Evolutionary conservation across 2,888 invertebrate species (phyloP).

Genomic region (Hydraecia micacea): DNA sequence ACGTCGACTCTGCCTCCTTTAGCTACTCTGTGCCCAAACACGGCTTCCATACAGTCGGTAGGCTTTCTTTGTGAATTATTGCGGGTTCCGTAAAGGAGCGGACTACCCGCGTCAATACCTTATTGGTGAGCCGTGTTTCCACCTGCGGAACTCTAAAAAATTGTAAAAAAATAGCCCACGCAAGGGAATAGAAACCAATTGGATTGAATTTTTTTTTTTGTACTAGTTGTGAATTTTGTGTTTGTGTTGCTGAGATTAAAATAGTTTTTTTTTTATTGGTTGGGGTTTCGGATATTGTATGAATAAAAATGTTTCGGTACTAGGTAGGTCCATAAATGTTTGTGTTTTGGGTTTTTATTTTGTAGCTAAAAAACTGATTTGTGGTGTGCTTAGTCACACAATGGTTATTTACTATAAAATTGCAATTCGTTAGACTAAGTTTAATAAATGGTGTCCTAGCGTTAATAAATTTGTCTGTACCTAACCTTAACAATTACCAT

Average conservation of each 20-base stretch:
- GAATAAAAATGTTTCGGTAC: too few relatives aligned
- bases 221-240: constrained; percentile 9
- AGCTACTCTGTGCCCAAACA: constrained; percentile 73
- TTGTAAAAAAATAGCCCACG: constrained; percentile 78
- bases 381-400: background rate
- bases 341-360: too few relatives aligned
- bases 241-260: background rate
- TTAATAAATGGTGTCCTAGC: background rate
- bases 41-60: constrained; percentile 79
- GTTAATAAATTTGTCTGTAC: background rate
- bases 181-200: constrained; percentile 71
- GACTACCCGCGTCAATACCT: constrained; percentile 84
- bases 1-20: constrained; percentile 29
- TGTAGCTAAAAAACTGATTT: background rate
- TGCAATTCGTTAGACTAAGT: background rate
- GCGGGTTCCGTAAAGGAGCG: constrained; percentile 80
- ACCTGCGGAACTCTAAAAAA: constrained; percentile 81
- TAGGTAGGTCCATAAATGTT: background rate
- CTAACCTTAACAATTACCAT: background rate
- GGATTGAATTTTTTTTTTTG: constrained; percentile 57
- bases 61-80: constrained; percentile 89
- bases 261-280: too few relatives aligned
- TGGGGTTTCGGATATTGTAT: background rate
- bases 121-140: constrained; percentile 84
- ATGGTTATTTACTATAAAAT: background rate